Base-by-base conservation (phyloP, 2,113 vertebrate genomes). In the Apteryx mantelli region DNA sequence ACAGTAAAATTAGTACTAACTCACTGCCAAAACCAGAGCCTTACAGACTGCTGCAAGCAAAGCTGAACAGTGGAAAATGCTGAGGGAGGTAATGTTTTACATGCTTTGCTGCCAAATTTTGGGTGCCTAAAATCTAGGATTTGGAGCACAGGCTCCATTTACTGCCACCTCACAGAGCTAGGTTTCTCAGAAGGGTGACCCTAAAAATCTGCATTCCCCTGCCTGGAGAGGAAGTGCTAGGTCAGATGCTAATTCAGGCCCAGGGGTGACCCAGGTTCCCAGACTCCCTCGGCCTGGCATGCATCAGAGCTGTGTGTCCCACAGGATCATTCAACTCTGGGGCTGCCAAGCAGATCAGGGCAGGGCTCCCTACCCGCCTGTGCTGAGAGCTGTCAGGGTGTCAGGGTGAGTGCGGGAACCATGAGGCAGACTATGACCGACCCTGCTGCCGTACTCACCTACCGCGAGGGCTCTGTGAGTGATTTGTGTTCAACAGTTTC, bases 391-490 rank as follows among this genome's bases (percentile, higher is more conserved):
- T 56, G 55, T 22, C 9, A 28, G 30, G 55, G 20, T 30, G 55
- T 15, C 28, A 5, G 55, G 55, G 26, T 13, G 55, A 56, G 55
- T 15, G 16, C 4, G 55, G 55, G 28, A 32, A 32, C 28, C 55
- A 56, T 10, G 28, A 56, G 55, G 36, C 36, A 15, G 36, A 24
- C 61, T 26, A 10, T 4, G 63, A 65, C 11, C 9, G 63, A 40
- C 36, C 6, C 36, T 16, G 38, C 63, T 65, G 63, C 24, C 38
- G 18, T 11, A 40, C 63, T 24, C 25, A 38, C 36, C 25, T 63
- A 5, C 40, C 3, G 13, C 2, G 0, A 50, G 19, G 36, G 34
- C 14, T 50, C 22, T 38, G 25, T 3, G 1, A 5, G 17, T 7
- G 34, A 14, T 32, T 60, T 60, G 10, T 32, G 42, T 50, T 64